phyloP scores from a whole-genome alignment of 2,113 vertebrate genomes.

The Takifugu flavidus region DNA sequence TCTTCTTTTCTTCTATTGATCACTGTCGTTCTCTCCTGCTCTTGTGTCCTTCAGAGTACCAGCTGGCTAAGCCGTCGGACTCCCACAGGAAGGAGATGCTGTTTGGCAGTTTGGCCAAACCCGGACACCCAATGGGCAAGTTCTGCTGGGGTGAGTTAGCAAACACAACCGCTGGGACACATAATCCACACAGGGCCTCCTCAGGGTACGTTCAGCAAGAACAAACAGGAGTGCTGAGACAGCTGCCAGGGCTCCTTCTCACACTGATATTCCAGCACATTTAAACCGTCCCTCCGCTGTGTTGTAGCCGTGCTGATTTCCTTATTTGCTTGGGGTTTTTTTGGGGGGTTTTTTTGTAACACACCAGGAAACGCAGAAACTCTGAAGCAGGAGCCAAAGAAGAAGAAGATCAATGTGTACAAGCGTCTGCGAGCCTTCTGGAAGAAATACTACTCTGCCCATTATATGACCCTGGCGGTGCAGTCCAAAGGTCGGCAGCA shows the following conservation, averaged over 20 bases:
- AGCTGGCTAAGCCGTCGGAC: slow-evolving; percentile 93
- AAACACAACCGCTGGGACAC: slow-evolving; percentile 48
- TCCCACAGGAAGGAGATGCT: slow-evolving; percentile 96
- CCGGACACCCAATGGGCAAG: slow-evolving; percentile 95
- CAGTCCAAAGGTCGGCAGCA: slow-evolving; percentile 89
- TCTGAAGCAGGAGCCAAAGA: slow-evolving; percentile 87
- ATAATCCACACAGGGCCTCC: slow-evolving; percentile 43
- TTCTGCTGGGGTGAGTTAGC: slow-evolving; percentile 92
- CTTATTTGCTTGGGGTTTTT: slow-evolving; percentile 5
- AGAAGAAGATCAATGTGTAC: slow-evolving; percentile 89
- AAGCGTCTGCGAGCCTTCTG: slow-evolving; percentile 88
- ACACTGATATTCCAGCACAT: slow-evolving; percentile 16
- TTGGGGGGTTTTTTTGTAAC: slow-evolving; percentile 2
- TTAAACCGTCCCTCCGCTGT: slow-evolving; percentile 6
- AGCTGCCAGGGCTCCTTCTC: slow-evolving; percentile 12
- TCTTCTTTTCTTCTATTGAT: background rate
- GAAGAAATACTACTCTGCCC: slow-evolving; percentile 91
- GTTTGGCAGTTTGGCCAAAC: slow-evolving; percentile 93
- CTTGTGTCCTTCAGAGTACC: slow-evolving; percentile 81
- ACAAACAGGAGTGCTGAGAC: slow-evolving; percentile 37
- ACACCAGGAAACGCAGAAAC: slow-evolving; percentile 89
- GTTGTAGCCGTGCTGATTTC: slow-evolving; percentile 23
- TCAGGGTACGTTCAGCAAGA: slow-evolving; percentile 41
- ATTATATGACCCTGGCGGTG: slow-evolving; percentile 96
- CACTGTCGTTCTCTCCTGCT: slow-evolving; percentile 4